Evolutionary conservation across 1,140 invertebrate genomes (phyloP).

Genomic region (Drosophila sechellia): DNA sequence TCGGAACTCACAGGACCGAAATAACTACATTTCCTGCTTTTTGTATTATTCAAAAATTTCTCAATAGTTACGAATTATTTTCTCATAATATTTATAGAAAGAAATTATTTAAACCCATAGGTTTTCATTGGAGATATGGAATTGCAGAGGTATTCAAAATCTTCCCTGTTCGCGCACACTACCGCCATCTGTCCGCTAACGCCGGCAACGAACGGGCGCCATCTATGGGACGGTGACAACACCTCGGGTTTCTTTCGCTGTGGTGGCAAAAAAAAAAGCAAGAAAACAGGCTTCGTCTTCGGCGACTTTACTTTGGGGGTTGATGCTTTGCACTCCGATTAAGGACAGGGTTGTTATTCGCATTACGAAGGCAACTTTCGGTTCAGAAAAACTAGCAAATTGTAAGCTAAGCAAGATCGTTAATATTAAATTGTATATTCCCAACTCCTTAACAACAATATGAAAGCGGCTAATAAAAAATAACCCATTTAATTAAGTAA

Average conservation of each 20-base stretch:
- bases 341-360: conserved; percentile 52
- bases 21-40: too few species aligned
- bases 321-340: conserved; percentile 21
- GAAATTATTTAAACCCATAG: neutral
- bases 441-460: too few species aligned
- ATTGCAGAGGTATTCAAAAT: neutral
- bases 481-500: too few species aligned
- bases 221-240: conserved; percentile 44
- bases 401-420: neutral
- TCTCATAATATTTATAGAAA: too few species aligned
- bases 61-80: neutral
- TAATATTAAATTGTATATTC: neutral
- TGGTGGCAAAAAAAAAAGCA: conserved; percentile 25
- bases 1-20: neutral
- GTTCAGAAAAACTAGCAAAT: neutral
- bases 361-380: neutral
- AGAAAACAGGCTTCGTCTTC: conserved; percentile 31
- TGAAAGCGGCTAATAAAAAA: too few species aligned
- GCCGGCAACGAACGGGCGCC: conserved; percentile 30
- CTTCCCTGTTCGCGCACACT: neutral
- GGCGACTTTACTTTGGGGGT: conserved; percentile 38
- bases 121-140: neutral
- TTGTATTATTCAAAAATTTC: neutral
- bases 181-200: conserved; percentile 49
- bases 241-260: conserved; percentile 43